Conservation (phyloP, 1,140 invertebrate genomes). For the Alviniconcha marisindica region DNA sequence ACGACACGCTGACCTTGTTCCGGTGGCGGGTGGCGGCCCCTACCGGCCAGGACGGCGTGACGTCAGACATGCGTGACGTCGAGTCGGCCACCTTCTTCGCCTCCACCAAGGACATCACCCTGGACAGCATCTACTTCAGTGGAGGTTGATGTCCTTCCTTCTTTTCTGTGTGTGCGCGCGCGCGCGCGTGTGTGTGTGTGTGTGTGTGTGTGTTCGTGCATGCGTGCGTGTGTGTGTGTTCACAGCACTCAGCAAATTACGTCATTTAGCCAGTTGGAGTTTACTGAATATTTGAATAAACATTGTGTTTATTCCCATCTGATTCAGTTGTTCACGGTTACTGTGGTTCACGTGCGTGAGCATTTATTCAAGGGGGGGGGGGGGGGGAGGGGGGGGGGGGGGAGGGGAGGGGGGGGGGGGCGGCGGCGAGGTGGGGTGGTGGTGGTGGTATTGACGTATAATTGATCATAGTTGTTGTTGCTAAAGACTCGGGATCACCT, state of each 20-base stretch:
- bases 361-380: background rate
- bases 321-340: no score
- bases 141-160: slow-evolving; percentile 58
- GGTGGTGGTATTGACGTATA: no score
- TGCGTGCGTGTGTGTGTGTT: background rate
- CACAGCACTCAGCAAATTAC: no score
- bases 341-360: background rate
- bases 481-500: no score
- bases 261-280: no score
- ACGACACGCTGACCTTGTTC: slow-evolving; percentile 73
- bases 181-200: background rate
- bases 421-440: background rate
- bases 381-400: background rate
- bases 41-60: slow-evolving; percentile 63
- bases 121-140: slow-evolving; percentile 76
- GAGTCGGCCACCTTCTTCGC: slow-evolving; percentile 74
- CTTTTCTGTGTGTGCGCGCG: background rate
- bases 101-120: slow-evolving; percentile 67
- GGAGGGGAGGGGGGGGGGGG: background rate
- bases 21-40: slow-evolving; percentile 74
- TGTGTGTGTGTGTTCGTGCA: background rate
- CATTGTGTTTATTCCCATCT: no score
- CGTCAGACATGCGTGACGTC: slow-evolving; percentile 67
- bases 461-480: background rate
- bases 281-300: no score